Percentiles rank a stretch among this genome's conserved stretches.
Evolutionary conservation across 1,140 invertebrate genomes (phyloP).

Genomic region (Nasonia giraulti): DNA sequence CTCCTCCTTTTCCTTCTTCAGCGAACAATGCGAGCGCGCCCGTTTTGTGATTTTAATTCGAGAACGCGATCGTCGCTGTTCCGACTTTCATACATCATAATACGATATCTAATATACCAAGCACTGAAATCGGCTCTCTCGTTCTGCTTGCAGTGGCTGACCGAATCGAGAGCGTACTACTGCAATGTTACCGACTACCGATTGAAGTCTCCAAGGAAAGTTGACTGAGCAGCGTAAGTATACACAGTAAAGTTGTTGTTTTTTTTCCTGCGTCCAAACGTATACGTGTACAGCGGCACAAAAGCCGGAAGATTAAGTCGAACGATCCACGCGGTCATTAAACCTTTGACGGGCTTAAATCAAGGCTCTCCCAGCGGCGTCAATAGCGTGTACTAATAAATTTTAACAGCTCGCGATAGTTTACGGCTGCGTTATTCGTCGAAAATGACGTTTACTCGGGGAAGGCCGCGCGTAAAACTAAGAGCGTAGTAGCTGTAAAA

Average conservation of each 20-base stretch:
- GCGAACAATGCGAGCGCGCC: neutral
- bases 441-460: neutral
- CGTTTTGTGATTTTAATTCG: neutral
- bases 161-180: conserved; percentile 12
- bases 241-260: neutral
- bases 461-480: neutral
- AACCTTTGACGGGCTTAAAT: neutral
- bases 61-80: too few species aligned
- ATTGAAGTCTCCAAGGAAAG: neutral
- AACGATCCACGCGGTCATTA: neutral
- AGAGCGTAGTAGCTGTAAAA: neutral
- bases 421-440: neutral
- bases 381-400: neutral
- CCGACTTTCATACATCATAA: too few species aligned
- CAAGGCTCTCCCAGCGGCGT: neutral
- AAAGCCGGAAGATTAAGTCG: neutral
- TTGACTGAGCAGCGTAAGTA: conserved; percentile 29
- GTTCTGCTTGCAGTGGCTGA: conserved; percentile 1
- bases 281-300: too few species aligned
- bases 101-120: too few species aligned
- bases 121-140: neutral
- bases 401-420: neutral
- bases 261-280: too few species aligned
- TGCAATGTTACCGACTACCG: neutral
- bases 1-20: neutral